Evolutionary conservation across 2,888 invertebrate species (phyloP), one percentile per base, ranked within the genome.

Genomic region (Drosophila kanekoi): DNA sequence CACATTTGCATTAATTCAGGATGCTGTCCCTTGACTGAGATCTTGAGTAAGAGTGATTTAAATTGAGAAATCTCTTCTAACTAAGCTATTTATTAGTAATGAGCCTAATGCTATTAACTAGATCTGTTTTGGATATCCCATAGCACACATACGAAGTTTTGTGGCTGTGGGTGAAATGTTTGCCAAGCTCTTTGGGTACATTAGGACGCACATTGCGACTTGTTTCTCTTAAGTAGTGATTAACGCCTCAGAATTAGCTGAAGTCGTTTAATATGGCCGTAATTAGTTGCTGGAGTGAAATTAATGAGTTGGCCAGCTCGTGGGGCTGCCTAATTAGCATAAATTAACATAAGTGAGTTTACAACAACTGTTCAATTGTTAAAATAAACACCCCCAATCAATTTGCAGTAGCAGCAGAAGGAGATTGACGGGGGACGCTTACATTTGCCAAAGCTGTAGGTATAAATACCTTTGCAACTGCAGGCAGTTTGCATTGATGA

Each of bases 311-410:
- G 61, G 47, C 40, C 28, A 41, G 64, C 45, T 38, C 18, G 33
- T 32, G 33, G 18, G 48, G 20, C 53, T 20, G 23, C 51, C 53
- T 52, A 61, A 74, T 73, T 73, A 61, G 58, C 79, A 74, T 74
- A 41, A 73, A 73, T 74, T 59, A 73, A 48, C 64, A 59, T 56
- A 64, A 72, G 49, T 59, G 52, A 58, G 53, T 45, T 65, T n/a
- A 33, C 53, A 16, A 18, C 40, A 2, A 32, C 16, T 32, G 32
- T 44, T 9, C 20, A 57, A 70, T 65, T 73, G 74, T 72, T 65
- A 47, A 73, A 73, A 73, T 72, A 73, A 60, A 52, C 54, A 54
- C 59, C 18, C 48, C 13, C 72, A 65, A 69, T 72, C 56, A 64
- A 54, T 65, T 54, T 45, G 47, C 44, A 38, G 14, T 33, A 33